Conservation (phyloP, 2,888 invertebrate species). For the Hylaea fasciaria region DNA sequence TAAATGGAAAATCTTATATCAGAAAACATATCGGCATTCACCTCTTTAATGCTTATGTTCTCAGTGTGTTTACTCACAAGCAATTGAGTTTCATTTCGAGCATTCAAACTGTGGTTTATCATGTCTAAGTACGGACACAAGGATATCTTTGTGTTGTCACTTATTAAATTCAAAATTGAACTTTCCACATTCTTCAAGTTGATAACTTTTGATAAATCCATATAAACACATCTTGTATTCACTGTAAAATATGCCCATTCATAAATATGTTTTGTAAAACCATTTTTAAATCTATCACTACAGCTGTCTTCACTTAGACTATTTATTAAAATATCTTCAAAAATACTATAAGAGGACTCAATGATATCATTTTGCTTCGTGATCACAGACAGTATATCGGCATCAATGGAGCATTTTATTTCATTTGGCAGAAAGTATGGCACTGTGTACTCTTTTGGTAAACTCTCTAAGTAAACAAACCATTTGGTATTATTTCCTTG, state of each 20-base stretch:
- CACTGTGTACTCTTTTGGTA: conserved; percentile 88
- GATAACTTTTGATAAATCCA: conserved; percentile 81
- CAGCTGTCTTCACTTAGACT: conserved; percentile 62
- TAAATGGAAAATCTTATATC: conserved; percentile 77
- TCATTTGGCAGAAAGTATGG: conserved; percentile 87
- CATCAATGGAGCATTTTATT: conserved; percentile 84
- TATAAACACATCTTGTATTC: conserved; percentile 93
- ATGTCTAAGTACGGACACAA: conserved; percentile 95
- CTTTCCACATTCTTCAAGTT: conserved; percentile 74
- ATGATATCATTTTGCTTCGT: conserved; percentile 81
- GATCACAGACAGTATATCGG: conserved; percentile 81
- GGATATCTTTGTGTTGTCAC: conserved; percentile 88
- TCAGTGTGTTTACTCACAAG: conserved; percentile 64
- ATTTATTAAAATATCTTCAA: conserved; percentile 73
- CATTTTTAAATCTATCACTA: conserved; percentile 69
- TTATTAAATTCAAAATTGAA: conserved; percentile 71
- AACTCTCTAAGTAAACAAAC: conserved; percentile 87
- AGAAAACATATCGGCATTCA: conserved; percentile 66
- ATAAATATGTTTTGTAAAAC: conserved; percentile 77
- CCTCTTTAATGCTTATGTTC: conserved; percentile 59
- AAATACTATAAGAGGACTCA: conserved; percentile 72
- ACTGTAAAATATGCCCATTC: conserved; percentile 94
- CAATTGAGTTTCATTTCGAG: conserved; percentile 82
- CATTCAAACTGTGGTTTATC: conserved; percentile 91
- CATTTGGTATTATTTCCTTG: conserved; percentile 83